Evolutionary conservation across 92 coral and sea anemone genomes (phyloP), one percentile per base, ranked within the genome.

Genomic region (Umimayanthus kanabou): DNA sequence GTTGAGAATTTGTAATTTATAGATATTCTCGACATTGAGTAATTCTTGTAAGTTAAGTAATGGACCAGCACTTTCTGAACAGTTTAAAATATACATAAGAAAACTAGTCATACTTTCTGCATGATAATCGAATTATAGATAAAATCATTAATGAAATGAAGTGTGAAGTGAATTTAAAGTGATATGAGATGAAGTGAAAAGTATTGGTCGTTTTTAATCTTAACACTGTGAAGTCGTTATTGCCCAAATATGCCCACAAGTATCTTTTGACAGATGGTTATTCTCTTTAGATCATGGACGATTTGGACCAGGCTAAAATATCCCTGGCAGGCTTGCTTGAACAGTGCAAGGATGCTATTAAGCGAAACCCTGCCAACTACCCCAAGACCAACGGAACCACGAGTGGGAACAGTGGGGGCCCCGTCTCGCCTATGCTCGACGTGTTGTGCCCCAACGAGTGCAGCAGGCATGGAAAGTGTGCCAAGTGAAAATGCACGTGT

Each of bases 361-460:
- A 80, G 72, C 53, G 84, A 61, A 80, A 80, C 42, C 84, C 84
- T 39, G 84, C 84, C 0, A 80, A 30, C n/a, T 80, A 80, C 26
- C 84, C 84, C 39, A 80, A 80, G 71, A 80, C 72, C 1, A 80
- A 80, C 71, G 84, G 84, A 7, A 80, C 84, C n/a, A 26, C 66
- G 4, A 33, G 45, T 22, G 67, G 43, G n/a, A 50, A 25, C 79
- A 43, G 29, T 80, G 84, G n/a, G 45, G 57, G 33, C 2, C 85
- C 85, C 18, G 11, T 25, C 3, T 18, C 85, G 45, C 75, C 85
- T 16, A 13, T 58, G 42, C 37, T 58, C 0, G 75, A 81, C 37
- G 85, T 64, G 25, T 64, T 81, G 29, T 81, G 85, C 18, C 85
- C 85, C 28, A 64, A 81, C 50, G 85, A 81, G 25, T 81, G 85